Base-by-base conservation (phyloP, 1,140 invertebrate species). In the Bactericera cockerelli region DNA sequence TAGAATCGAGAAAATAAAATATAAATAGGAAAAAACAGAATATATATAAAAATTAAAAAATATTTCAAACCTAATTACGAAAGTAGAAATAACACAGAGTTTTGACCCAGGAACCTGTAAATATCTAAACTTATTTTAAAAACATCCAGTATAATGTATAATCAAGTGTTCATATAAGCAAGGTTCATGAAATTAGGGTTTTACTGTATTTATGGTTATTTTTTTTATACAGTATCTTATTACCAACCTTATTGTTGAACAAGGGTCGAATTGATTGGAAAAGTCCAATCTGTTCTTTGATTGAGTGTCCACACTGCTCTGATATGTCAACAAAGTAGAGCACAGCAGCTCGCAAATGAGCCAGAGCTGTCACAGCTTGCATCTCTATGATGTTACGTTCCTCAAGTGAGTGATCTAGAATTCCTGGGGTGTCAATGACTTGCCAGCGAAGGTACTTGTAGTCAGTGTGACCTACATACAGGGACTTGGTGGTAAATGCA, bases 361-460 rank as follows among this genome's bases (percentile, higher is more conserved):
- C 96, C 22, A 99, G 74, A 2, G 97, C 97, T 2, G 96, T 98
- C 42, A 99, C 92, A 1, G 97, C 94, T 71, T 99, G 96, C 94
- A 99, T 98, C 79, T 99, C 96, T 68, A 99, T 99, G 2, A 96
- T 93, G 71, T 99, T 99, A 59, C 88, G 75, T 66, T 98, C 89
- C 71, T 99, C 96, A 16, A 99, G 73, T 0, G 94, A 83, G 73
- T 98, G 94, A 77, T 99, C 97, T 28, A 99, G 75, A 67, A 99
- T 96, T 66, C 97, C 96, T 19, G 97, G 97, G 4, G 97, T 99
- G 71, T 99, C 97, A 59, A 99, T 89, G 1, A 99, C 88, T 83
- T 97, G 84, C 81, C 86, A 92, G 61, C 93, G 79, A 24, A 98
- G 76, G 72, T 99, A 99, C 72, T 96, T 95, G 70, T 98, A 98